Percentiles rank a stretch among this genome's conserved stretches.
Conservation (phyloP, 2,888 invertebrate genomes). For the Megalurothrips usitatus region DNA sequence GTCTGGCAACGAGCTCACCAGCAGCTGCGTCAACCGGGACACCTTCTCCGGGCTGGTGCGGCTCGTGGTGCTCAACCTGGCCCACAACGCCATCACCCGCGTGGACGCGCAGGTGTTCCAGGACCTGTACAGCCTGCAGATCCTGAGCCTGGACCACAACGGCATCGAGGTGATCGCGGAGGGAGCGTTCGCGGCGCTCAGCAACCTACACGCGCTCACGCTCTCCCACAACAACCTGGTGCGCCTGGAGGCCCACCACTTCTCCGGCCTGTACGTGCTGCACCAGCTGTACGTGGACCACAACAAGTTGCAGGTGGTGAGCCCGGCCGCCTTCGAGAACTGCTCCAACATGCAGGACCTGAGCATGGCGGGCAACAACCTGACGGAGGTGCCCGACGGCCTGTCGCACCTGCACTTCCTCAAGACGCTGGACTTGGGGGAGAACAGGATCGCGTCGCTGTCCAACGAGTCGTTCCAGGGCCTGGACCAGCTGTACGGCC, state of each 20-base stretch:
- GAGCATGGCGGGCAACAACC: constrained; percentile 66
- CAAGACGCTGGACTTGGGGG: constrained; percentile 73
- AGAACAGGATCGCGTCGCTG: constrained; percentile 70
- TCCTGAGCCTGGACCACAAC: constrained; percentile 69
- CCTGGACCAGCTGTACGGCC: constrained; percentile 66
- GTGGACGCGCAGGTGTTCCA: constrained; percentile 68
- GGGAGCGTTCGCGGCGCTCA: constrained; percentile 68
- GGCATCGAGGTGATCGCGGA: constrained; percentile 64
- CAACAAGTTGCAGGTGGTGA: constrained; percentile 65
- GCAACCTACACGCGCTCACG: constrained; percentile 70
- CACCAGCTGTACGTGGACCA: constrained; percentile 70
- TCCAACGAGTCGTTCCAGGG: constrained; percentile 68
- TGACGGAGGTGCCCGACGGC: constrained; percentile 66
- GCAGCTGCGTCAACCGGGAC: constrained; percentile 70
- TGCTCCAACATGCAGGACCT: constrained; percentile 73
- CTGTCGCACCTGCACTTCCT: constrained; percentile 64
- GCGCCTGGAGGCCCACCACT: constrained; percentile 64
- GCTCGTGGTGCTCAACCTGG: constrained; percentile 68
- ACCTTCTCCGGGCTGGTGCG: constrained; percentile 70
- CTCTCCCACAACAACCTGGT: constrained; percentile 67
- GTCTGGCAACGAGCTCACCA: constrained; percentile 69
- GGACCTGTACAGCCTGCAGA: constrained; percentile 69
- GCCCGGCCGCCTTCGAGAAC: constrained; percentile 68
- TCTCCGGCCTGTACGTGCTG: constrained; percentile 67
- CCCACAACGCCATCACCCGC: constrained; percentile 65